Evolutionary conservation across 2,888 invertebrate genomes (phyloP).

Genomic region (Entomobrya proxima): DNA sequence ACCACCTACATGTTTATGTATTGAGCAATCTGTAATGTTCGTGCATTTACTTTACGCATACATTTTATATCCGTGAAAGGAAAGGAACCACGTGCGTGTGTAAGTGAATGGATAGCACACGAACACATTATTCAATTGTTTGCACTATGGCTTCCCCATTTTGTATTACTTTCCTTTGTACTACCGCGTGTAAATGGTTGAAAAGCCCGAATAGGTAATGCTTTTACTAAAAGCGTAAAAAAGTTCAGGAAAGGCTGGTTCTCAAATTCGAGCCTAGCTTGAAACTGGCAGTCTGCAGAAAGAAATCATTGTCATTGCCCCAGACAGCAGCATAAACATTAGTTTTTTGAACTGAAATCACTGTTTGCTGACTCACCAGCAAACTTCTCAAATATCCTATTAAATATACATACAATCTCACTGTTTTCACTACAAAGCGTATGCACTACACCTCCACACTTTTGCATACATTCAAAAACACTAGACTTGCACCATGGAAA

Average conservation of each 20-base stretch:
- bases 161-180: neutral
- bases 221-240: no score
- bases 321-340: neutral
- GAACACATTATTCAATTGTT: neutral
- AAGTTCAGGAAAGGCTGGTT: no score
- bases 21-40: no score
- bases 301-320: neutral
- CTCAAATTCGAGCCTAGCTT: no score
- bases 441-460: neutral
- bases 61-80: no score
- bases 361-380: neutral
- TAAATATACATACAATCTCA: neutral
- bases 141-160: neutral
- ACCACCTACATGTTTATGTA: no score
- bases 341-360: slow-evolving; percentile 3
- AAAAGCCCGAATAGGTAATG: no score
- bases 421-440: neutral
- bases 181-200: neutral
- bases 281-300: neutral
- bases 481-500: no score
- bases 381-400: slow-evolving; percentile 17
- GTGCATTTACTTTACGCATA: no score
- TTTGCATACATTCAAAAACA: neutral
- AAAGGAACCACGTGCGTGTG: neutral
- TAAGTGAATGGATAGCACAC: neutral